Conservation (phyloP, 2,888 invertebrate species). For the Oscheius sp. region DNA sequence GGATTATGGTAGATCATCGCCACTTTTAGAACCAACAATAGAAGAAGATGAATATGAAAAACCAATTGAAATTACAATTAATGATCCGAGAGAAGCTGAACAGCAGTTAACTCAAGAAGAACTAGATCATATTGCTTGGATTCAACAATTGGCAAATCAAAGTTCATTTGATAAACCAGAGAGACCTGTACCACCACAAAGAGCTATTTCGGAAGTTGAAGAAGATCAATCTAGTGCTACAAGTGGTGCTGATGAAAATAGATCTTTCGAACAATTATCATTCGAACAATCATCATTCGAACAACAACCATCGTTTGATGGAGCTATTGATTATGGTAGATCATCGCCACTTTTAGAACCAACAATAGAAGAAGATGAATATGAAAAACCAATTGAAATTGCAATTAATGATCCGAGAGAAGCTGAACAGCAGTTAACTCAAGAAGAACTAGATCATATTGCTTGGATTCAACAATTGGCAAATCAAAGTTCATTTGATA, state of each 20-base stretch:
- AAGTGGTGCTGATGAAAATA: neutral
- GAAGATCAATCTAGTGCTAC: neutral
- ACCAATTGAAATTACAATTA: no score
- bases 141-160: conserved; percentile 41
- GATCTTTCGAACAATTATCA: neutral
- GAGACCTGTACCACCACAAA: neutral
- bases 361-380: conserved; percentile 30
- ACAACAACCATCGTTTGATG: neutral
- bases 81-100: neutral
- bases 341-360: conserved; percentile 25
- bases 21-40: conserved; percentile 22
- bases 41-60: neutral
- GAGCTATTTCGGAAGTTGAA: neutral
- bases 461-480: conserved; percentile 39
- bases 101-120: conserved; percentile 35
- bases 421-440: conserved; percentile 12
- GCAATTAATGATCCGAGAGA: conserved; percentile 27
- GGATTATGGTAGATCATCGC: conserved; percentile 35
- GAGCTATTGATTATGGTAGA: no score
- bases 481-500: conserved; percentile 40
- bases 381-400: no score
- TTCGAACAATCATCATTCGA: neutral
- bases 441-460: conserved; percentile 50
- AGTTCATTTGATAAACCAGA: conserved; percentile 36
- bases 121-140: conserved; percentile 49